Evolutionary conservation across 2,113 vertebrate genomes (phyloP), one percentile per base, ranked within the genome.

Genomic region (Erinaceus europaeus): DNA sequence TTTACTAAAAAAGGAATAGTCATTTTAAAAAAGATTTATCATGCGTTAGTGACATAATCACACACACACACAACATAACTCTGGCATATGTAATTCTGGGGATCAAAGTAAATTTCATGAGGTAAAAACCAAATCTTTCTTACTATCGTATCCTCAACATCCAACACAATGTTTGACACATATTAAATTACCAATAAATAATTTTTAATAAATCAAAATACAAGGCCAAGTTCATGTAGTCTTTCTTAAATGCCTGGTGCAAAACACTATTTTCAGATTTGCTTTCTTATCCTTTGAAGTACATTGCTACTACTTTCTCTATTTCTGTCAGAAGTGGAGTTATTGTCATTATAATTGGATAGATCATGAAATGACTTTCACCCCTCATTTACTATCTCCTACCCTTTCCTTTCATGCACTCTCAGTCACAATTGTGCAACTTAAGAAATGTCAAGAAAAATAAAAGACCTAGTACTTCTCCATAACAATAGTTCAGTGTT

Each of bases 361-460:
- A 67, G 71, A 73, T 67, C 57, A 57, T 27, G 0, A 76, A 59
- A 69, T 61, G 4, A 3, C 53, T 65, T 40, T 81, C 32, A 67
- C 5, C 38, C 38, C 11, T 73, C 34, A 13, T 40, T 82, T 77
- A 53, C 36, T 67, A 27, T 81, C 42, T 77, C 50, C 52, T 85
- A 83, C 46, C 21, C 12, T 89, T 77, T 89, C n/a, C 42, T 53
- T 72, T 10, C 18, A 73, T 59, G 46, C 18, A 79, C 32, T 42
- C n/a, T 64, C 52, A 71, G 42, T 42, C 57, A 85, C 62, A 67
- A 57, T 88, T 17, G 4, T 5, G 65, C 53, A 62, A 55, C 57
- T 78, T 89, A 42, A 62, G 8, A 74, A 73, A 90, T 75, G 18
- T n/a, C 72, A 84, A 85, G 50, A 74, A 71, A 91, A 59, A 14